Evolutionary conservation across 2,797 vertebrate species (phyloP), one percentile per base, ranked within the genome.

Genomic region (Coendou prehensilis): DNA sequence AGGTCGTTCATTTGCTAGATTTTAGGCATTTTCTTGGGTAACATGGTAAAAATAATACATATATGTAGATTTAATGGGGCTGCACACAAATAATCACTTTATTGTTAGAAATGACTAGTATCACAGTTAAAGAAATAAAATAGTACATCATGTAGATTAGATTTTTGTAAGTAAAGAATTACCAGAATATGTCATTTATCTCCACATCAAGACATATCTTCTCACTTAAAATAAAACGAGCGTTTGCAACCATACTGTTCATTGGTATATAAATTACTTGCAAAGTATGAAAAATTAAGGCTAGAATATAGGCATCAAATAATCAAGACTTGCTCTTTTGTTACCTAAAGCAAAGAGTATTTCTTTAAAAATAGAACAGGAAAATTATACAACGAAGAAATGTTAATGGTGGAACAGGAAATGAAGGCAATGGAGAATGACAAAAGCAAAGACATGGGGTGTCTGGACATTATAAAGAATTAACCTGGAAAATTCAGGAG

Each of bases 1-100:
- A 83, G 7, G 41, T 87, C 95, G 50, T 84, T 91, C 89, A 89
- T 54, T 93, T 93, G 52, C 75, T 94, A 28, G 89, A 95, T 69
- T 85, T 89, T 64, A 91, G 69, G 5, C 45, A 28, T 84, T 81
- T 95, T 83, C 23, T 71, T 81, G 11, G 71, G 37, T 64, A 94
- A 71, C 23, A 52, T 61, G 64, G 30, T 81, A 54, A 93, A 84
- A 64, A 91, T 69, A 52, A 84, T 26, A 78, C 14, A 33, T 63
- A 54, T 37, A 8, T 67, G n/a, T 80, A 79, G n/a, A 84, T 87
- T 71, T 87, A 47, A 84, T 71, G 18, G 81, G 7, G 33, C 23
- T 91, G 9, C 56, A 20, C 9, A 22, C 22, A 2, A 76, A 79
- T 82, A 56, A 86, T 89, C 78, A 90, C 13, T 56, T 3, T 63